phyloP scores from a whole-genome alignment of 2,113 vertebrate species.

The Cephalopholis sonnerati region DNA sequence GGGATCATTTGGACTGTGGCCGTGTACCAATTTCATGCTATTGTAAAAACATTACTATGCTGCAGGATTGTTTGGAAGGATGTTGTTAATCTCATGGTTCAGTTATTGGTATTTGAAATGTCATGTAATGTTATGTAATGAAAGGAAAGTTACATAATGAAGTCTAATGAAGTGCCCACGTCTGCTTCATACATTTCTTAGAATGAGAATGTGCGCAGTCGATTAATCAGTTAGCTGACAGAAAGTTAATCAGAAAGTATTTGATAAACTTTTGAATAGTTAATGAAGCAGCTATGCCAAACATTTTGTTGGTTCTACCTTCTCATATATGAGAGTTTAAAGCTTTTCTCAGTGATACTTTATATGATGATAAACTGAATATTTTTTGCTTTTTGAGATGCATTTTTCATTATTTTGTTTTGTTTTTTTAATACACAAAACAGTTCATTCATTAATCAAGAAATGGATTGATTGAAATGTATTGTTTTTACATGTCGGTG shows the following conservation, averaged over 20 bases:
- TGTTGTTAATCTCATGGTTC: slow-evolving; percentile 3
- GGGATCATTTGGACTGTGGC: background rate
- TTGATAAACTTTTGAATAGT: background rate
- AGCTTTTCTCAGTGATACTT: background rate
- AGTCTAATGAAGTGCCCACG: background rate
- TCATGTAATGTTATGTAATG: slow-evolving; percentile 20
- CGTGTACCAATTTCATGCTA: background rate
- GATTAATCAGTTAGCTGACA: background rate
- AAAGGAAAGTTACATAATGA: slow-evolving; percentile 12
- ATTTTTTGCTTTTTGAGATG: background rate
- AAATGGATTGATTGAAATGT: too few relatives aligned
- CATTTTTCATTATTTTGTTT: background rate
- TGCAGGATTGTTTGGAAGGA: background rate
- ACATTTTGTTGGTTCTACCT: background rate
- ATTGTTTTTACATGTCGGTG: background rate
- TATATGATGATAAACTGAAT: background rate
- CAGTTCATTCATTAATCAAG: background rate
- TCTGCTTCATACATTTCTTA: slow-evolving; percentile 18
- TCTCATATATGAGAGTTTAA: background rate
- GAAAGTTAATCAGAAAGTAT: background rate
- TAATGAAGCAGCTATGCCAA: background rate
- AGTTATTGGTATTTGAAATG: slow-evolving; percentile 9
- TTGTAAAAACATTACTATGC: background rate
- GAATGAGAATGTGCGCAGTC: background rate
- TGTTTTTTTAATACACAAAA: too few relatives aligned